A percentile compares a stretch with the other conserved stretches of the same genome.
Conservation (phyloP, 2,888 invertebrate species). For the Agrotis clavis region DNA sequence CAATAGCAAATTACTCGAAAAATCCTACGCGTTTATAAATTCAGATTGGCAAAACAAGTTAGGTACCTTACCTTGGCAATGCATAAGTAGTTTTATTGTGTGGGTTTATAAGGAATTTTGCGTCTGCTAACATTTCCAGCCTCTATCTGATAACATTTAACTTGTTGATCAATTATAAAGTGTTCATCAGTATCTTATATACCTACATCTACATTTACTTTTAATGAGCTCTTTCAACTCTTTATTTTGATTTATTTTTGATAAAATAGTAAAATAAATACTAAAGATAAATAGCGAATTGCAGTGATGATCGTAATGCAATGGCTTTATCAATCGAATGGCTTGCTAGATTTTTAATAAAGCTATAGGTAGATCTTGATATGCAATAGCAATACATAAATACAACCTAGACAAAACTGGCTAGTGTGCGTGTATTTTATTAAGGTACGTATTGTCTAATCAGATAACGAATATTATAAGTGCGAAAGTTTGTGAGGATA, state of each 20-base stretch:
- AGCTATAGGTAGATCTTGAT: not conserved
- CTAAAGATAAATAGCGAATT: not conserved
- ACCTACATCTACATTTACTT: not conserved
- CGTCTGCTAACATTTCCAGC: not conserved
- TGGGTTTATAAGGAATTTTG: no score
- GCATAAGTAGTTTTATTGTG: no score
- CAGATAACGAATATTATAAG: no score
- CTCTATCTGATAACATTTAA: not conserved
- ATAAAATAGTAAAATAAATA: conserved; percentile 3
- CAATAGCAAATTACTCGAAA: not conserved
- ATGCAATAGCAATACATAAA: not conserved
- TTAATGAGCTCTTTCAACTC: not conserved
- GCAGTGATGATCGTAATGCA: not conserved
- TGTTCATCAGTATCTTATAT: not conserved
- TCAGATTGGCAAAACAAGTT: no score
- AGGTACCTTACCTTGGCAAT: no score
- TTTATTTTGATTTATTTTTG: not conserved
- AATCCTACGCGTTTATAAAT: no score
- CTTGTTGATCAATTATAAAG: not conserved
- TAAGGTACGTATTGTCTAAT: no score
- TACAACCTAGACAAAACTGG: no score
- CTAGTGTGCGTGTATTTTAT: no score
- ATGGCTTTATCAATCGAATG: conserved; percentile 2
- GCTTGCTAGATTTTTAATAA: not conserved
- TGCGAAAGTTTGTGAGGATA: no score